These are phyloP conservation scores for Agrotis clavis DNA, from an alignment of 2,888 invertebrate species.

Conservation along the genomic window DNA sequence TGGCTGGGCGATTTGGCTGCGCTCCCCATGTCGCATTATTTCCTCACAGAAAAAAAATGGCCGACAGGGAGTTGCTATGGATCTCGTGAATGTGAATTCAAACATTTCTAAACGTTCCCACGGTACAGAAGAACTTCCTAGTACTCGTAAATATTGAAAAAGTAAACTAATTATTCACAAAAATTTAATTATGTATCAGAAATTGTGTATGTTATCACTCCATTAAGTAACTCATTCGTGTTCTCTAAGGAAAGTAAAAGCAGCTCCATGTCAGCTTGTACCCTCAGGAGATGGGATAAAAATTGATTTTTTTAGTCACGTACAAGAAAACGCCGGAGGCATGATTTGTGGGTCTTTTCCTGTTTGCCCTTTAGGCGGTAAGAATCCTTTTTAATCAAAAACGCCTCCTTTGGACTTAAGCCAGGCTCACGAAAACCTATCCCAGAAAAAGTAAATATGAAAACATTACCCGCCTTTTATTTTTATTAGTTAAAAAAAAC, in stretches of 20 bases:
- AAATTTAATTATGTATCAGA: too few relatives aligned
- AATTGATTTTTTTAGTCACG: constrained; percentile 59
- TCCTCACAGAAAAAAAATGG: too few relatives aligned
- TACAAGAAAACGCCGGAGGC: constrained; percentile 26
- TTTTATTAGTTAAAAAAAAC: too few relatives aligned
- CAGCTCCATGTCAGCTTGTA: constrained; percentile 27
- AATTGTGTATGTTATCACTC: background rate
- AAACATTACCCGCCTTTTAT: background rate
- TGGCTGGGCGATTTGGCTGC: too few relatives aligned
- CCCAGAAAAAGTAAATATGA: background rate
- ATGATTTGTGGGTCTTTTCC: constrained; percentile 57
- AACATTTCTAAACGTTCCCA: too few relatives aligned
- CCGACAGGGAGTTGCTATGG: too few relatives aligned
- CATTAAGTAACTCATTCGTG: constrained; percentile 11
- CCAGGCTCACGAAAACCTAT: background rate
- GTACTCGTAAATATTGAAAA: too few relatives aligned
- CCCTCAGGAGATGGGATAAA: constrained; percentile 39
- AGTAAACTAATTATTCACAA: too few relatives aligned
- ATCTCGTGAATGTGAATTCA: too few relatives aligned
- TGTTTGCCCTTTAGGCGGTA: constrained; percentile 26
- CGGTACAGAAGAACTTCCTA: too few relatives aligned
- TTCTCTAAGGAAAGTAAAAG: constrained; percentile 13
- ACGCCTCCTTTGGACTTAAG: background rate
- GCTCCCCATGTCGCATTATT: too few relatives aligned
- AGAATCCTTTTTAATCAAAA: constrained; percentile 41